These are phyloP conservation scores for Hydropsyche tenuis DNA, from an alignment of 1,140 invertebrate genomes.

Conservation along the genomic window DNA sequence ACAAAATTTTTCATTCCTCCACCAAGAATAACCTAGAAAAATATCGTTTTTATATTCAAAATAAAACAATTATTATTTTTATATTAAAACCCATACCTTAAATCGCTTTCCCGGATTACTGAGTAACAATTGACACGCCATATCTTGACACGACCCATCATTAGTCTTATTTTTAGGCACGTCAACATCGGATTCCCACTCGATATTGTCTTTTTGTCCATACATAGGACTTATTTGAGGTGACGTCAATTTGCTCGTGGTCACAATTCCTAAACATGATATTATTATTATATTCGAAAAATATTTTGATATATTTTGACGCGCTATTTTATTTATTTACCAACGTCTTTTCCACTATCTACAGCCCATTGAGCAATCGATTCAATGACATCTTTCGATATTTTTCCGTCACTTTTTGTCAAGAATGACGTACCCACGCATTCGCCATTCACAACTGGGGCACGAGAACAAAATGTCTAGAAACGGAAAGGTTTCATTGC, in stretches of 20 bases:
- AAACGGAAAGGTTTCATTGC: slow-evolving; percentile 42
- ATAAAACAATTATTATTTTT: neutral
- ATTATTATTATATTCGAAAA: slow-evolving; percentile 16
- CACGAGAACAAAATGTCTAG: slow-evolving; percentile 78
- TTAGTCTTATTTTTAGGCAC: slow-evolving; percentile 56
- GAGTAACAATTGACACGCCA: slow-evolving; percentile 70
- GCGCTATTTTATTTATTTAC: too few species aligned
- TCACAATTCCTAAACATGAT: slow-evolving; percentile 68
- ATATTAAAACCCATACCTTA: slow-evolving; percentile 53
- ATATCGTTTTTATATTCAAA: neutral
- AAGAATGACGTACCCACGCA: slow-evolving; percentile 73
- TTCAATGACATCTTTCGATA: slow-evolving; percentile 57
- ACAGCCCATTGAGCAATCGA: slow-evolving; percentile 80
- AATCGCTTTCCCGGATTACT: slow-evolving; percentile 62
- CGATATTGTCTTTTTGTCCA: slow-evolving; percentile 76
- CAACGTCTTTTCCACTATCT: slow-evolving; percentile 63
- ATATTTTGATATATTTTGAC: neutral
- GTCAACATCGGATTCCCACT: slow-evolving; percentile 80
- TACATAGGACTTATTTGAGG: slow-evolving; percentile 79
- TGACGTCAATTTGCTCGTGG: slow-evolving; percentile 76
- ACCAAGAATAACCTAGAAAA: slow-evolving; percentile 61
- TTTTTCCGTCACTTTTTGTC: slow-evolving; percentile 69
- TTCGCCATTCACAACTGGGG: slow-evolving; percentile 76
- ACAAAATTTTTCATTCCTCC: slow-evolving; percentile 61
- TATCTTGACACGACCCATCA: slow-evolving; percentile 59